phyloP scores from a whole-genome alignment of 1,140 invertebrate genomes.

The Alviniconcha marisindica region DNA sequence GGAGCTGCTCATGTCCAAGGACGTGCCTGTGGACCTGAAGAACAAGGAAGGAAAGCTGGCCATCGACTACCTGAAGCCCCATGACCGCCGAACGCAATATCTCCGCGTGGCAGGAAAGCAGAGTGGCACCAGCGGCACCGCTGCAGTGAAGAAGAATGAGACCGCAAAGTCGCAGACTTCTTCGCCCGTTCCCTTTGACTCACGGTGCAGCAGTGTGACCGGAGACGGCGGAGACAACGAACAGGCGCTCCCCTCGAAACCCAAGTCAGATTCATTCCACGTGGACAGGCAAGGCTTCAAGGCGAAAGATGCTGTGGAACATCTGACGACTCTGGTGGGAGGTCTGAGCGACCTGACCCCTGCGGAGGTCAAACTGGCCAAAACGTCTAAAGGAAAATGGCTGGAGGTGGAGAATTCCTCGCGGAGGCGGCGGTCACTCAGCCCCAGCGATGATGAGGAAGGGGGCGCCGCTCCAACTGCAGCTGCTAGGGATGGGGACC shows the following conservation, averaged over 20 bases:
- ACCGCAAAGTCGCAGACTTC: not conserved
- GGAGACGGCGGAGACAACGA: not conserved
- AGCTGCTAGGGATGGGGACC: constrained; percentile 1
- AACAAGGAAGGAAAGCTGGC: constrained; percentile 62
- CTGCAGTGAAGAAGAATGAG: not conserved
- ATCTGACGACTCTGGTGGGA: not conserved
- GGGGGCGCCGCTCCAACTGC: not conserved
- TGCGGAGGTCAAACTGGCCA: constrained; percentile 9
- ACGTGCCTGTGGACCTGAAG: constrained; percentile 49
- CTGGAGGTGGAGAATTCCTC: constrained; percentile 36
- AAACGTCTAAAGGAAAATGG: constrained; percentile 32
- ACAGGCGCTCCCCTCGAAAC: not conserved
- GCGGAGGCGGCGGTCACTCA: not conserved
- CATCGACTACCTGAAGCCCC: constrained; percentile 56
- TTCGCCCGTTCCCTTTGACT: too few species aligned
- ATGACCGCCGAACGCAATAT: constrained; percentile 61
- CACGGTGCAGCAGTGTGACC: not conserved
- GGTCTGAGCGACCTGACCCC: not conserved
- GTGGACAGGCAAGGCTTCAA: not conserved
- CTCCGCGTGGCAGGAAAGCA: constrained; percentile 45
- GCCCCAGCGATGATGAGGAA: not conserved
- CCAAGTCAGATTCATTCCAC: not conserved
- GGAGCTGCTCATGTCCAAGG: constrained; percentile 57
- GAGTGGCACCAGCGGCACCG: not conserved
- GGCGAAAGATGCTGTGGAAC: constrained; percentile 13